Percentiles rank a stretch among this genome's conserved stretches.
These are phyloP conservation scores for Ramazzottius varieornatus DNA, from an alignment of 2,888 invertebrate species.

Conservation along the genomic window DNA sequence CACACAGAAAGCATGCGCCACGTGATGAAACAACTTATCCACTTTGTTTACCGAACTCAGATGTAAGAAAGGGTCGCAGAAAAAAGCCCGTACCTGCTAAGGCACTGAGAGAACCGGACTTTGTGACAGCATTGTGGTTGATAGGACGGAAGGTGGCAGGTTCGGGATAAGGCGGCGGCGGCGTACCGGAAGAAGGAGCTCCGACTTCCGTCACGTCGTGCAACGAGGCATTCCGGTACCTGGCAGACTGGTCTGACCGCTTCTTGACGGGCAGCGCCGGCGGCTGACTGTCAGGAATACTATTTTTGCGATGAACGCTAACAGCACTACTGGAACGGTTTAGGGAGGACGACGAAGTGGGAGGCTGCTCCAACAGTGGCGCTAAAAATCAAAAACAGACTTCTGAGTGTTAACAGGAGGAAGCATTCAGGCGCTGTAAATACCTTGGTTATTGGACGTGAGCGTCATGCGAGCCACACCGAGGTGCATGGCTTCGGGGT, in stretches of 20 bases:
- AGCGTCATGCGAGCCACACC: neutral
- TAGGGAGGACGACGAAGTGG: neutral
- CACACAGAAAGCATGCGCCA: too few relatives aligned
- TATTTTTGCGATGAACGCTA: neutral
- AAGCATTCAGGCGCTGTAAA: too few relatives aligned
- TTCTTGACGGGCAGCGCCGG: neutral
- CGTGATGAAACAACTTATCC: too few relatives aligned
- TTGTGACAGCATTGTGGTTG: neutral
- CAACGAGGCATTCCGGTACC: neutral
- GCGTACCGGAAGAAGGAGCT: neutral
- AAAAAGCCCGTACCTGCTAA: too few relatives aligned
- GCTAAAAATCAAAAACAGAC: too few relatives aligned
- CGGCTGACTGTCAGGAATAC: neutral
- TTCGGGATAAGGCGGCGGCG: slow-evolving; percentile 1
- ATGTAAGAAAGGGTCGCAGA: too few relatives aligned
- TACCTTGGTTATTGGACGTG: too few relatives aligned
- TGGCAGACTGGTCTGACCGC: too few relatives aligned
- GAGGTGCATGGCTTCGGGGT: neutral
- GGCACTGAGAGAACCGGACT: neutral
- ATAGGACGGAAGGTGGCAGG: neutral
- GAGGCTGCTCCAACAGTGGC: too few relatives aligned
- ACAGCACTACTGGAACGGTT: neutral
- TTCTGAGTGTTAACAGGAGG: too few relatives aligned
- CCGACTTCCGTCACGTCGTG: neutral
- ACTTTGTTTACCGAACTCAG: too few relatives aligned